Base-by-base conservation (phyloP, 2,113 vertebrate species). In the Bos indicus region DNA sequence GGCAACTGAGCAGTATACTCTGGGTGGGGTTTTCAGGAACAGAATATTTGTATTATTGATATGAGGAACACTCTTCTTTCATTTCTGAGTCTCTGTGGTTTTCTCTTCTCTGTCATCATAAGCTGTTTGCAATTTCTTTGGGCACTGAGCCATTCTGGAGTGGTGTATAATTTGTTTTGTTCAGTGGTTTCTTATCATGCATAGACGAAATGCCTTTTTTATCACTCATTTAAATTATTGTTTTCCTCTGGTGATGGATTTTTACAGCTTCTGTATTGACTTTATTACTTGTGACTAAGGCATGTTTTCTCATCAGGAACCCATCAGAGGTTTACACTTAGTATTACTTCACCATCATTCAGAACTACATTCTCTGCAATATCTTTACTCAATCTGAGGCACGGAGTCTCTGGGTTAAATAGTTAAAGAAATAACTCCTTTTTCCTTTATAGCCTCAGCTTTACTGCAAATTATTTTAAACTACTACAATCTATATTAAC, bases 221-320 rank as follows among this genome's bases (percentile, higher is more conserved):
- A 98, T 98, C 94, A 97, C 97, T 98, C 97, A 97, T 98, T 98
- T 96, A 98, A 98, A 98, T 98, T 21, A 98, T 96, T 98, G 62
- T 93, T 98, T 98, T 98, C 94, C 88, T 98, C 96, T 93, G 59
- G 90, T 98, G 98, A 98, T 92, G 88, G 87, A 96, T 98, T 98
- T 98, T 98, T 98, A 96, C 82, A 98, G 89, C 95, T 98, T 97
- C 96, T 98, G 46, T 97, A 81, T 95, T 98, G 92, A 97, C 94
- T 98, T 98, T 98, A 98, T 97, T 98, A 97, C 95, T 98, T 98
- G 56, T 96, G 78, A 33, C 67, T 98, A 48, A 92, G 54, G 74
- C 89, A 80, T 54, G 84, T 85, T 97, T 98, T 97, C 92, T 96
- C 97, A 94, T 56, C 26, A 92, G 54, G 93, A 94, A 94, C 83